Conservation (phyloP, 2,797 vertebrate genomes). For the Atherinosoma microstoma region DNA sequence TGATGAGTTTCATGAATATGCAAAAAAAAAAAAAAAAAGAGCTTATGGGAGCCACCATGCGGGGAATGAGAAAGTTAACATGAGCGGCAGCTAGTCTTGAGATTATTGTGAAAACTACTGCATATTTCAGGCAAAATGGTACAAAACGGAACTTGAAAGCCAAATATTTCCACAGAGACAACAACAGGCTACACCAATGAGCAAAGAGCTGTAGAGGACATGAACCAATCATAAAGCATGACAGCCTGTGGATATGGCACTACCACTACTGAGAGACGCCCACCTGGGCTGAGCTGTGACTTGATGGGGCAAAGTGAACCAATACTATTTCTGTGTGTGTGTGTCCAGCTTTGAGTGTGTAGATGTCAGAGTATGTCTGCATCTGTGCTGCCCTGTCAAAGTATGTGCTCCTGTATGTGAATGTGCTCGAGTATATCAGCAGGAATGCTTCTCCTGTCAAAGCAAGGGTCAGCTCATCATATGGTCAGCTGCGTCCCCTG, state of each 20-base stretch:
- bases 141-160: constrained; percentile 33
- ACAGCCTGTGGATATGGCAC: constrained; percentile 58
- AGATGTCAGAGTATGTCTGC: constrained; percentile 58
- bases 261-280: constrained; percentile 45
- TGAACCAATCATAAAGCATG: constrained; percentile 55
- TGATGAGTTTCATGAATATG: constrained; percentile 66
- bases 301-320: constrained; percentile 50
- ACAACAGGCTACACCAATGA: constrained; percentile 57
- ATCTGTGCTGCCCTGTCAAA: constrained; percentile 60
- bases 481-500: constrained; percentile 67
- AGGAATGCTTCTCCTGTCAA: constrained; percentile 60
- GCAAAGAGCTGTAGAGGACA: constrained; percentile 26
- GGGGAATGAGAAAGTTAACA: constrained; percentile 18
- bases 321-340: constrained; percentile 17
- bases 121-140: constrained; percentile 30
- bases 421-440: constrained; percentile 54
- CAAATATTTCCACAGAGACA: constrained; percentile 61
- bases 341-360: constrained; percentile 26
- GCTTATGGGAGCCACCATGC: constrained; percentile 45
- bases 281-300: constrained; percentile 67
- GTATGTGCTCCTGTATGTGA: constrained; percentile 49
- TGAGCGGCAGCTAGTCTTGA: not conserved
- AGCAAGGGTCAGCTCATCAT: constrained; percentile 67
- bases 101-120: constrained; percentile 20
- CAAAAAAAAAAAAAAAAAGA: constrained; percentile 7